Conservation (phyloP, 1,140 invertebrate genomes). For the Cydia amplana region DNA sequence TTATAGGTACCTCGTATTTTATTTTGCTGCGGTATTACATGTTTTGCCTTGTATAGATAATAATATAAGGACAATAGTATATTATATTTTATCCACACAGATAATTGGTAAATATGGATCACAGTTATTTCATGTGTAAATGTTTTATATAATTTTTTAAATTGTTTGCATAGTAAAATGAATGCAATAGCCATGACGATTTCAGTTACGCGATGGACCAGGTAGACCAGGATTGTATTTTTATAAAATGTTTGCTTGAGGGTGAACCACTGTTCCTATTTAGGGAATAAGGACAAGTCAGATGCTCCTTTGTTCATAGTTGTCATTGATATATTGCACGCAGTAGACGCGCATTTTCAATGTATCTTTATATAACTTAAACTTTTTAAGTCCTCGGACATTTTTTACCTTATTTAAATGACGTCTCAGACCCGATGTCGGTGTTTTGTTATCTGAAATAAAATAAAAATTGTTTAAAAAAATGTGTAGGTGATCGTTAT, state of each 20-base stretch:
- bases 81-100: too few relatives aligned
- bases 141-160: neutral
- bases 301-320: constrained; percentile 13
- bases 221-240: constrained; percentile 56
- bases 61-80: too few relatives aligned
- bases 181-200: constrained; percentile 44
- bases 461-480: neutral
- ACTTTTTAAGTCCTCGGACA: neutral
- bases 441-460: constrained; percentile 1
- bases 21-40: too few relatives aligned
- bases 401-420: constrained; percentile 17
- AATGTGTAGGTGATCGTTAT: neutral
- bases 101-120: too few relatives aligned
- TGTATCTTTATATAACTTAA: neutral
- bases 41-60: too few relatives aligned
- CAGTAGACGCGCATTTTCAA: neutral
- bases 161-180: constrained; percentile 41
- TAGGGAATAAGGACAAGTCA: neutral
- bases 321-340: constrained; percentile 5
- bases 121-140: too few relatives aligned
- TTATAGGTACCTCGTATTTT: too few relatives aligned
- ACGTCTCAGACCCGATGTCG: neutral
- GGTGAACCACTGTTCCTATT: constrained; percentile 45
- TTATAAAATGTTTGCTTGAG: constrained; percentile 52
- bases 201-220: constrained; percentile 1